Evolutionary conservation across 2,888 invertebrate genomes (phyloP).

Genomic region (Netelia melanura): DNA sequence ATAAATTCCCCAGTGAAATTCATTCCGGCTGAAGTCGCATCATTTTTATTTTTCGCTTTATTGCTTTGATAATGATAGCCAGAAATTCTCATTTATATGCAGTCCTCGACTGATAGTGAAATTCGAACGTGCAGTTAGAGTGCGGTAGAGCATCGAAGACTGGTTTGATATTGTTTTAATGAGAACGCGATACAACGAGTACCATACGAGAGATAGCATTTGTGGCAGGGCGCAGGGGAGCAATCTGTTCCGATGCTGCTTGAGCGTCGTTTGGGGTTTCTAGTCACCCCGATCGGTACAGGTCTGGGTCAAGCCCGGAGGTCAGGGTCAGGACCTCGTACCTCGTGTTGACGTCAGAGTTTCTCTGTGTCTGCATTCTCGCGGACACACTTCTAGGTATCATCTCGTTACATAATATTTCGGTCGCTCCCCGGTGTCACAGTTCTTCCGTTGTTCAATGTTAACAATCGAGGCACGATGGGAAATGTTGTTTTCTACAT

Average conservation of each 20-base stretch:
- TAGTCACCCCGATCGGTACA: constrained; percentile 45
- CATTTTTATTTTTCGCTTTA: not conserved
- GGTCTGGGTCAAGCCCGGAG: constrained; percentile 69
- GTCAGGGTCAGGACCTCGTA: constrained; percentile 56
- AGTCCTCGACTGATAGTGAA: not conserved
- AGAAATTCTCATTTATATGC: not conserved
- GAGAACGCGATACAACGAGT: constrained; percentile 35
- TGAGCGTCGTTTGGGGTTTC: constrained; percentile 28
- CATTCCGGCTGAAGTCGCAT: not conserved
- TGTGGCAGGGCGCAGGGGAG: constrained; percentile 52
- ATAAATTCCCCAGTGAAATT: not conserved
- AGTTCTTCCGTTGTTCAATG: not conserved
- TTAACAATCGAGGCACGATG: not conserved
- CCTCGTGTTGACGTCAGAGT: constrained; percentile 58
- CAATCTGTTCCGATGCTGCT: constrained; percentile 42
- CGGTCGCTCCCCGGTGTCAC: not conserved
- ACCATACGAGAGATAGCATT: not conserved
- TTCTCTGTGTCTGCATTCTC: constrained; percentile 31
- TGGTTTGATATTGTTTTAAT: constrained; percentile 36
- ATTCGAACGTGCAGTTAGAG: not conserved
- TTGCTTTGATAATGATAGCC: not conserved
- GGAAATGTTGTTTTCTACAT: not conserved
- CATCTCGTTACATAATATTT: not conserved
- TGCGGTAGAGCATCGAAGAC: not conserved
- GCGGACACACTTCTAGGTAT: not conserved